Evolutionary conservation across 2,888 invertebrate species (phyloP).

Genomic region (Eremobia ochroleuca): DNA sequence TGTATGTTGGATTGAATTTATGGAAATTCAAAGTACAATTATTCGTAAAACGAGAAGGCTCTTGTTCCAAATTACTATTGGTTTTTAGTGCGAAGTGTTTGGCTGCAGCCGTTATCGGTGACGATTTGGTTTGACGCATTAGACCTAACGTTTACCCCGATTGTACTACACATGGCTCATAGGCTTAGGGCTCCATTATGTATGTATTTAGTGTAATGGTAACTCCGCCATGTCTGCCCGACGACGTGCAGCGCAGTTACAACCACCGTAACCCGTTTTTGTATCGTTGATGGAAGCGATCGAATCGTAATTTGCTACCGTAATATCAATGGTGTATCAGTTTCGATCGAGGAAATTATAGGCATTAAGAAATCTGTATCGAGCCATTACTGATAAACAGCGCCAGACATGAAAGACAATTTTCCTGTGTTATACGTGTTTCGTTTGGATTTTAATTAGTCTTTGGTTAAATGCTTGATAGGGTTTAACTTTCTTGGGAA

Average conservation of each 20-base stretch:
- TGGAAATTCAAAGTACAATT: background rate
- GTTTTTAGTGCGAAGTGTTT: background rate
- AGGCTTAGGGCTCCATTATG: slow-evolving; percentile 19
- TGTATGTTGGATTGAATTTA: background rate
- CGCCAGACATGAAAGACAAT: slow-evolving; percentile 6
- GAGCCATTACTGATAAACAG: slow-evolving; percentile 46
- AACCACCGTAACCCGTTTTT: slow-evolving; percentile 63
- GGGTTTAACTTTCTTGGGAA: slow-evolving; percentile 9
- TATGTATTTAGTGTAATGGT: slow-evolving; percentile 60
- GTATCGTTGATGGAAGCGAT: slow-evolving; percentile 60
- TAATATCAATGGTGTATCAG: slow-evolving; percentile 65
- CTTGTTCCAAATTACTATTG: background rate
- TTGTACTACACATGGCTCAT: slow-evolving; percentile 7
- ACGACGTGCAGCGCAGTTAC: slow-evolving; percentile 49
- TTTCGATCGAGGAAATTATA: slow-evolving; percentile 59
- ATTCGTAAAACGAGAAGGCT: background rate
- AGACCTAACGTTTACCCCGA: background rate
- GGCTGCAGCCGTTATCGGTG: background rate
- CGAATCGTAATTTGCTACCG: slow-evolving; percentile 70
- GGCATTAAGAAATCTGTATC: slow-evolving; percentile 49
- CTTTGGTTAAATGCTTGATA: slow-evolving; percentile 1
- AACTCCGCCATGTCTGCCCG: slow-evolving; percentile 40
- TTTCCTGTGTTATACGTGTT: slow-evolving; percentile 16
- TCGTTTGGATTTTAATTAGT: slow-evolving; percentile 17
- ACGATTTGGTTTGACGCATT: background rate